A percentile compares a stretch with the other conserved stretches of the same genome.
phyloP scores from a whole-genome alignment of 2,113 vertebrate genomes.

The Phycodurus eques region DNA sequence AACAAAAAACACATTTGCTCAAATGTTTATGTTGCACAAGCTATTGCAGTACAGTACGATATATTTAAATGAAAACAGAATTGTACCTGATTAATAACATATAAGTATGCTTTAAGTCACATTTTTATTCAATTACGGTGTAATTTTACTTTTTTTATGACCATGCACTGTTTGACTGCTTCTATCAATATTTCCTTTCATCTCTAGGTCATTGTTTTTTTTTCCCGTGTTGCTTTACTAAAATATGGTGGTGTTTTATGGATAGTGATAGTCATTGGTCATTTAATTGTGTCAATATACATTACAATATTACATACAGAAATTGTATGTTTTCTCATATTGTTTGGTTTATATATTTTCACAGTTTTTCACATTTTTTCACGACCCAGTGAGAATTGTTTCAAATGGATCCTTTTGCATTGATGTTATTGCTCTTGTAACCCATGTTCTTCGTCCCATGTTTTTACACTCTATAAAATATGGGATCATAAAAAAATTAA shows the following conservation, averaged over 20 bases:
- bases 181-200: conserved; percentile 38
- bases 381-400: not conserved
- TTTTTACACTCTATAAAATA: not conserved
- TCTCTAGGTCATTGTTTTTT: conserved; percentile 19
- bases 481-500: not conserved
- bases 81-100: conserved; percentile 44
- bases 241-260: conserved; percentile 24
- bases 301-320: not conserved
- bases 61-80: conserved; percentile 39
- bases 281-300: not conserved
- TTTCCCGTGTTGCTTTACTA: conserved; percentile 24
- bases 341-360: not conserved
- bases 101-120: conserved; percentile 34
- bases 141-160: conserved; percentile 64
- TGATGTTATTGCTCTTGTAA: not conserved
- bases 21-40: conserved; percentile 28
- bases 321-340: not conserved
- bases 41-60: conserved; percentile 3
- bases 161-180: conserved; percentile 58
- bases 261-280: not conserved
- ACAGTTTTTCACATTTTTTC: not conserved
- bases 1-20: conserved; percentile 27
- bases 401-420: not conserved
- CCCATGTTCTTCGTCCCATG: not conserved
- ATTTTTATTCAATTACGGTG: conserved; percentile 43